These are phyloP conservation scores for Urosaurus nigricauda DNA, from an alignment of 2,797 vertebrate species.

Conservation along the genomic window DNA sequence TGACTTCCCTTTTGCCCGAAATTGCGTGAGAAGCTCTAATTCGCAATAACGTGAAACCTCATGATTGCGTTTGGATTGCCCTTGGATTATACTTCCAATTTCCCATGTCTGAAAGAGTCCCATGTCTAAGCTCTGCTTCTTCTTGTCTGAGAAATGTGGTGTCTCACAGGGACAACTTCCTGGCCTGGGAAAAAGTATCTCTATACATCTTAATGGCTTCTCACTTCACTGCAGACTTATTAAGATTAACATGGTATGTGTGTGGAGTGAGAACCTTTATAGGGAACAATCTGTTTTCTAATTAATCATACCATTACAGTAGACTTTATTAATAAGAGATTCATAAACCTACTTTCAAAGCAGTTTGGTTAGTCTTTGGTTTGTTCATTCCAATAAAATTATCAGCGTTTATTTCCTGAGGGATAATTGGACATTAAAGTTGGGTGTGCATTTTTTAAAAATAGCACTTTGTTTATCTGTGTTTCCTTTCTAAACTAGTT, in stretches of 20 bases:
- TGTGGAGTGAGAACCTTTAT: constrained; percentile 45
- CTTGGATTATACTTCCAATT: too few relatives aligned
- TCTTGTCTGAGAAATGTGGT: background rate
- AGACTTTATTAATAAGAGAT: constrained; percentile 52
- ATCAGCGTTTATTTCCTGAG: constrained; percentile 55
- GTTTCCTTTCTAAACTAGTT: constrained; percentile 19
- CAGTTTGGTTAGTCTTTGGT: constrained; percentile 59
- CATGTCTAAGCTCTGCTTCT: background rate
- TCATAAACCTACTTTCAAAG: constrained; percentile 63
- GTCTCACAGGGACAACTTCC: background rate
- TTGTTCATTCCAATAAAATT: constrained; percentile 54
- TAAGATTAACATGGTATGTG: constrained; percentile 47
- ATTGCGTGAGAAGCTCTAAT: too few relatives aligned
- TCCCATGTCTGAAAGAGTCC: too few relatives aligned
- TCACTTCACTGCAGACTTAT: constrained; percentile 30
- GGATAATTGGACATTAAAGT: constrained; percentile 59
- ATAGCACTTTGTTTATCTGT: constrained; percentile 49
- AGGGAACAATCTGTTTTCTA: constrained; percentile 56
- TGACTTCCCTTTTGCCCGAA: too few relatives aligned
- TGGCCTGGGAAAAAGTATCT: background rate
- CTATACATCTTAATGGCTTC: background rate
- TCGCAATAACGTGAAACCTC: too few relatives aligned
- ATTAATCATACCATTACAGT: constrained; percentile 58
- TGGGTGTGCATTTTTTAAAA: constrained; percentile 69
- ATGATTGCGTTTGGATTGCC: too few relatives aligned